Base-by-base conservation (phyloP, 2,113 vertebrate species). In the Notechis scutatus region DNA sequence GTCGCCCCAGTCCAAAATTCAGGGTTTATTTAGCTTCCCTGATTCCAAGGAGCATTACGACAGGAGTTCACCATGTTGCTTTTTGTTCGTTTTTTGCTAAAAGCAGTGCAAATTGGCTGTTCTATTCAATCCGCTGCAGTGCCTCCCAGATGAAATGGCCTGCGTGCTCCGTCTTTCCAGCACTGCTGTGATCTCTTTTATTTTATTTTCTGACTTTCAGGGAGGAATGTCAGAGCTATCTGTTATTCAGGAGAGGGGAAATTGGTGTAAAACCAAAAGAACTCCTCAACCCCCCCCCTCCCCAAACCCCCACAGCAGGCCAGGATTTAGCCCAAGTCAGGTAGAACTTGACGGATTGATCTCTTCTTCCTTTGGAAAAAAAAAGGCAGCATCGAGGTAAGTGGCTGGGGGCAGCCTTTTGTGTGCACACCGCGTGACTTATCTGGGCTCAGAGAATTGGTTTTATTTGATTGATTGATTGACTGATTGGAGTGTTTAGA, bases 31-130 rank as follows among this genome's bases (percentile, higher is more conserved):
- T 95, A 81, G 50, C 90, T 85, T 85, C 91, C 89, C 92, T 52
- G 91, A 81, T 95, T 94, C 95, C 90, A 91, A 3, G 9, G 96
- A 95, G 64, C 93, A 96, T 93, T 94, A 95, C 96, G 96, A 95
- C 90, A 94, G 95, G 96, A 94, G 88, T 93, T 95, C 90, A 91
- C 93, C 92, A 91, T 96, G 96, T 91, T 95, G 88, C 93, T 94
- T 96, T 94, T 92, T 94, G 94, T 95, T 94, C 54, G 21, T 86
- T 14, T 29, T 29, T 96, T 95, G 92, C 95, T 95, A 94, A 91
- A 88, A 87, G 91, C 93, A 95, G 92, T 34, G 87, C 14, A 0
- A 94, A 95, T 89, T 94, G 90, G 92, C 94, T 94, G 94, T 94
- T 94, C 93, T 69, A 94, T 96, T 88, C 94, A 89, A 94, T 96